Percentiles rank a stretch among this genome's conserved stretches.
phyloP scores from a whole-genome alignment of 2,797 vertebrate genomes.

The Paedocypris micromegethes region DNA sequence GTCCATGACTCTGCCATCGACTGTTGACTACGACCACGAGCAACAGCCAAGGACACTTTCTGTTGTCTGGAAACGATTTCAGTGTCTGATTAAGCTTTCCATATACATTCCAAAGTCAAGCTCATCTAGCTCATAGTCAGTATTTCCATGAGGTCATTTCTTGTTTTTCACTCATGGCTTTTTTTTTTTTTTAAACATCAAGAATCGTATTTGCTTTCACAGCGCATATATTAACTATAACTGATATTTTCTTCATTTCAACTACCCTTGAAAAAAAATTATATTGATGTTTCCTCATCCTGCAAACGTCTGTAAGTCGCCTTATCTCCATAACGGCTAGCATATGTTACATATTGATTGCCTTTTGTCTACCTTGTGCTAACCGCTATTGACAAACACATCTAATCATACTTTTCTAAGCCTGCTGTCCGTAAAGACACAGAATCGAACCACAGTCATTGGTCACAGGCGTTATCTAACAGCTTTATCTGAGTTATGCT shows the following conservation, averaged over 20 bases:
- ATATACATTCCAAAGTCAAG: background rate
- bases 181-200: background rate
- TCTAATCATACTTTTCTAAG: conserved; percentile 46
- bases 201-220: background rate
- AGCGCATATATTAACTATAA: conserved; percentile 1
- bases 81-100: conserved; percentile 1
- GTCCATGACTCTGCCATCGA: conserved; percentile 3
- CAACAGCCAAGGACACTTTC: conserved; percentile 1
- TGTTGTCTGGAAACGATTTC: background rate
- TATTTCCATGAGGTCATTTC: conserved; percentile 9
- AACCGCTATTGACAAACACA: conserved; percentile 45
- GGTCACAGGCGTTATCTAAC: conserved; percentile 23
- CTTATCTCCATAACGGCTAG: conserved; percentile 36
- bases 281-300: conserved; percentile 31
- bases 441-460: conserved; percentile 36
- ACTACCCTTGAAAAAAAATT: conserved; percentile 19
- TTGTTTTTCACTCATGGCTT: conserved; percentile 7
- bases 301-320: conserved; percentile 23
- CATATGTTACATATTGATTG: conserved; percentile 40
- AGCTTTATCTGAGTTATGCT: conserved; percentile 25
- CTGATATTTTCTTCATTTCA: conserved; percentile 6
- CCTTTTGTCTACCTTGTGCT: conserved; percentile 34
- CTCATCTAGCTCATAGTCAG: background rate
- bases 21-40: conserved; percentile 17
- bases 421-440: conserved; percentile 37